Evolutionary conservation across 2,797 vertebrate genomes (phyloP).

Genomic region (Todus mexicanus): DNA sequence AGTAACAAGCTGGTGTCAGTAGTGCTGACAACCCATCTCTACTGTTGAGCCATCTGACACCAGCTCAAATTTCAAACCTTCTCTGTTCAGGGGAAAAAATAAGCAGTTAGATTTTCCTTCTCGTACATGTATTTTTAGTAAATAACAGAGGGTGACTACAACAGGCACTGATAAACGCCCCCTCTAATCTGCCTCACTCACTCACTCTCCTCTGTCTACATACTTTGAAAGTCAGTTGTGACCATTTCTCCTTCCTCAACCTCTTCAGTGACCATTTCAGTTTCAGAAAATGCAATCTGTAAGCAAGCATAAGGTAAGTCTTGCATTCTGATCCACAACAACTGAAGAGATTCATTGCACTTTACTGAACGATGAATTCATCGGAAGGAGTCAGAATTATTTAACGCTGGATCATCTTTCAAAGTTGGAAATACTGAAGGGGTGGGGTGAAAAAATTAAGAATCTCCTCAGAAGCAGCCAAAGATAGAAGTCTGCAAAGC

Average conservation of each 20-base stretch:
- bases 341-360: neutral
- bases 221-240: neutral
- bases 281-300: neutral
- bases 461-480: neutral
- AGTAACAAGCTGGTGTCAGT: neutral
- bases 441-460: neutral
- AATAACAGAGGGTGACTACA: neutral
- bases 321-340: neutral
- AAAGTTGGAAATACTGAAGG: neutral
- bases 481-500: neutral
- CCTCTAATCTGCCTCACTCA: neutral
- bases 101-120: neutral
- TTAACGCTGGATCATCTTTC: neutral
- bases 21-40: neutral
- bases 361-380: neutral
- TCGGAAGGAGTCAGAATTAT: neutral
- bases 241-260: neutral
- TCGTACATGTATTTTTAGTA: neutral
- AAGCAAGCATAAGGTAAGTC: neutral
- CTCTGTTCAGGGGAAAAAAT: neutral
- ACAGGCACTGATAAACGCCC: neutral
- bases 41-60: neutral
- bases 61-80: neutral
- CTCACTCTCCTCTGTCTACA: neutral
- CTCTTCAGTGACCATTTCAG: neutral